These are phyloP conservation scores for Maniola jurtina DNA, from an alignment of 1,140 invertebrate genomes.

Conservation along the genomic window DNA sequence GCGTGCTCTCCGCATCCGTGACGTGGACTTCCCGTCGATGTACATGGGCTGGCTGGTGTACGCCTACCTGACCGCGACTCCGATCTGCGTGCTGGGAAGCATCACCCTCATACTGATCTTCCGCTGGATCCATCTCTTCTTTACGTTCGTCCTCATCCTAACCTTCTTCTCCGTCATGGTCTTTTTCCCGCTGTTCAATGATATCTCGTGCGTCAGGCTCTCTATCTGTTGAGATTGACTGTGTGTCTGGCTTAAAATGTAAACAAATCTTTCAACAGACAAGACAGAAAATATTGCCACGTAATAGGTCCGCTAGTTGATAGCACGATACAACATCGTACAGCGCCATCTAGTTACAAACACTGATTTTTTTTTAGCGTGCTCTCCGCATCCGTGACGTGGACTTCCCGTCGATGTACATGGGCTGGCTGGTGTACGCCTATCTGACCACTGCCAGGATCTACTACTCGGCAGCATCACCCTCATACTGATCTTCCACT, in stretches of 20 bases:
- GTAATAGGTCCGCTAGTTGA: too few species aligned
- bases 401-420: conserved; percentile 49
- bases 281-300: too few species aligned
- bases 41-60: conserved; percentile 59
- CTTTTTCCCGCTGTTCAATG: too few species aligned
- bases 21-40: conserved; percentile 50
- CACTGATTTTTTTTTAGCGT: not conserved
- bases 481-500: conserved; percentile 60
- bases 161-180: conserved; percentile 55
- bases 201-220: too few species aligned
- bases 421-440: conserved; percentile 56
- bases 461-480: conserved; percentile 50
- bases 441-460: conserved; percentile 51
- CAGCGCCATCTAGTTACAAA: not conserved
- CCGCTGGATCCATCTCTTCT: conserved; percentile 61
- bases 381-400: conserved; percentile 45
- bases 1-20: conserved; percentile 36
- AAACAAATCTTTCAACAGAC: too few species aligned
- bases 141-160: conserved; percentile 45
- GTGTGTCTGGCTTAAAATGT: too few species aligned
- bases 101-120: conserved; percentile 59
- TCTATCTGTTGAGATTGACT: too few species aligned
- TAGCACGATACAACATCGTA: too few species aligned
- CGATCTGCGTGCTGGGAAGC: conserved; percentile 48
- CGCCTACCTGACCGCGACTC: conserved; percentile 53